Evolutionary conservation across 2,888 invertebrate species (phyloP), one percentile per base, ranked within the genome.

Genomic region (Ophioninae sp.): DNA sequence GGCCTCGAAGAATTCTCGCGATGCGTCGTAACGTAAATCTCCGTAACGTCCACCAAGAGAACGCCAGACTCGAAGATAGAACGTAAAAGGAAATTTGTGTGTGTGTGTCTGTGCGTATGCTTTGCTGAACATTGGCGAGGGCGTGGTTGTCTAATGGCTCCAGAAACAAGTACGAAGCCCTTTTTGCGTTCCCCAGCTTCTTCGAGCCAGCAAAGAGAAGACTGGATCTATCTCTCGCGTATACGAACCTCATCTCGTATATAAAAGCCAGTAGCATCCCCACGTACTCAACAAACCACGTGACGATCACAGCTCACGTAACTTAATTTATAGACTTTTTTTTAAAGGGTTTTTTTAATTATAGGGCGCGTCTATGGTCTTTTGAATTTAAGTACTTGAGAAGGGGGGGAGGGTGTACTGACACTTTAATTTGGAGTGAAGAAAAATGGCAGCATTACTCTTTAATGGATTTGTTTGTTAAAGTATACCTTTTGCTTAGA

Each of bases 21-120:
- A 78, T 78, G 68, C 79, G 20, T 83, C 83, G 83, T 83, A 80
- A 80, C 83, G 83, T 83, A 83, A 83, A 83, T 80, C 80, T 80
- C 56, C 63, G 17, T 23, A 80, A 77, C 80, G 67, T 83, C 64
- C 30, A 37, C 64, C 20, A 23, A 41, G 58, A 39, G 61, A 69
- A 44, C 30, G 13, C 17, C 39, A 59, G 41, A 23, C 61, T 61
- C 44, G 7, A 22, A 41, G 72, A 22, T 37, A 30, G 58, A 58
- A 9, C 39, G 51, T 74, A 23, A 81, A 81, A 83, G 63, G 73
- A 74, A 63, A 59, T 77, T 44, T 30, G 64, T 23, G 56, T 13
- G 58, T 17, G 51, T 51, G 51, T 13, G 17, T 17, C 17, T n/a
- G 68, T 61, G 23, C 65, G 59, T 64, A 22, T 39, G 61, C 68